Conservation (phyloP, 1,140 invertebrate genomes). For the Drosophila arizonae region DNA sequence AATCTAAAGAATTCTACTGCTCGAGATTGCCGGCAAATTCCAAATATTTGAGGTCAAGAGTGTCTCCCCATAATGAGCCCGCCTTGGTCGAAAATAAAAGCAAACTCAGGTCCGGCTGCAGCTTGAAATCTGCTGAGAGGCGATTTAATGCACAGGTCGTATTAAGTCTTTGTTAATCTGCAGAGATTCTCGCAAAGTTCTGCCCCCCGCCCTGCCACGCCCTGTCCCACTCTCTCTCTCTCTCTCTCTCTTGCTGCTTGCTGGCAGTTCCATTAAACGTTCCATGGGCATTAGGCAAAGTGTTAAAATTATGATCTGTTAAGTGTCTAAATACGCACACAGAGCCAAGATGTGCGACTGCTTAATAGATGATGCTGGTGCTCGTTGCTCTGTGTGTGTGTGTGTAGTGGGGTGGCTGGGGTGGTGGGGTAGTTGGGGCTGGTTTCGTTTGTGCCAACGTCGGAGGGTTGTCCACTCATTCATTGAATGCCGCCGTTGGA, state of each 20-base stretch:
- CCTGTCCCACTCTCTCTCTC: background rate
- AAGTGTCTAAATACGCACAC: slow-evolving; percentile 76
- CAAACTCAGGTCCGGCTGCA: no score
- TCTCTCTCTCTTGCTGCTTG: background rate
- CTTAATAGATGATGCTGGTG: background rate
- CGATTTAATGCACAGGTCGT: background rate
- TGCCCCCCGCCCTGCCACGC: background rate
- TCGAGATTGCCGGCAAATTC: no score
- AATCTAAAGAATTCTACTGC: no score
- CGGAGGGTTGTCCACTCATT: slow-evolving; percentile 43
- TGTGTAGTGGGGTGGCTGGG: background rate
- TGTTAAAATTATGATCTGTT: slow-evolving; percentile 80
- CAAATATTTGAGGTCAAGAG: no score
- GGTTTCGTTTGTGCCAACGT: background rate
- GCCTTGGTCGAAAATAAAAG: no score
- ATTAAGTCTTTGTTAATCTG: background rate
- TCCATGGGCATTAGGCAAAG: slow-evolving; percentile 62
- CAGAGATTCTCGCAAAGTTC: background rate
- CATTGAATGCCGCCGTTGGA: slow-evolving; percentile 4
- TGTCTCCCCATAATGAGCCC: no score
- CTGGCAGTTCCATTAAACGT: slow-evolving; percentile 4
- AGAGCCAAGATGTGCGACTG: slow-evolving; percentile 6
- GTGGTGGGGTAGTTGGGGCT: slow-evolving; percentile 10
- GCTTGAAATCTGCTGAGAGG: no score
- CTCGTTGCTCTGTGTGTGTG: background rate